Evolutionary conservation across 1,140 invertebrate species (phyloP).

Genomic region (Oncopodura yosiiana): DNA sequence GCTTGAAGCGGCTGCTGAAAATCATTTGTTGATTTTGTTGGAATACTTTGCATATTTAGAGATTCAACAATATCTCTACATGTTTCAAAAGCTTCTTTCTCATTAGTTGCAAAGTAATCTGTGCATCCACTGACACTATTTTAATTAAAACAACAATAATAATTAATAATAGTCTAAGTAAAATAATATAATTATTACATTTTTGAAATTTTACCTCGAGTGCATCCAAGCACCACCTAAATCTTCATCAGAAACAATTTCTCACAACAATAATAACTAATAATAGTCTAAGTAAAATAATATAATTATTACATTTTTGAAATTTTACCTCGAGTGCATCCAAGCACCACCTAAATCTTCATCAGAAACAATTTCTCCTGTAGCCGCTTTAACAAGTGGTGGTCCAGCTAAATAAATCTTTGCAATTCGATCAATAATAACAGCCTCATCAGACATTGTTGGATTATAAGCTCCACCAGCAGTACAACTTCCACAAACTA

Average conservation of each 20-base stretch:
- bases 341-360: constrained; percentile 59
- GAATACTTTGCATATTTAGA: constrained; percentile 36
- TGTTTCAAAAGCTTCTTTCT: constrained; percentile 41
- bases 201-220: constrained; percentile 39
- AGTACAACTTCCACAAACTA: constrained; percentile 49
- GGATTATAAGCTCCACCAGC: constrained; percentile 59
- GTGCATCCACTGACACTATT: constrained; percentile 44
- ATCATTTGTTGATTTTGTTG: not conserved
- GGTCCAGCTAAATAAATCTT: constrained; percentile 59
- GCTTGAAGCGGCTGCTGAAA: constrained; percentile 6
- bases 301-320: not conserved
- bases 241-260: constrained; percentile 54
- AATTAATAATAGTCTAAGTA: not conserved
- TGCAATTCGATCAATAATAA: constrained; percentile 54
- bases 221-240: constrained; percentile 58
- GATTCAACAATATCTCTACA: constrained; percentile 40
- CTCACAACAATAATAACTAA: constrained; percentile 38
- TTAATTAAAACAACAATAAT: not conserved
- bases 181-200: not conserved
- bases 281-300: not conserved
- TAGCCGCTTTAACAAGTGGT: constrained; percentile 57
- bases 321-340: constrained; percentile 48
- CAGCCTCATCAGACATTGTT: constrained; percentile 58
- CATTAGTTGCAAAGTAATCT: constrained; percentile 43
- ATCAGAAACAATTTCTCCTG: constrained; percentile 53